These are phyloP conservation scores for Canis aureus DNA, from an alignment of 2,113 vertebrate genomes.

Conservation along the genomic window DNA sequence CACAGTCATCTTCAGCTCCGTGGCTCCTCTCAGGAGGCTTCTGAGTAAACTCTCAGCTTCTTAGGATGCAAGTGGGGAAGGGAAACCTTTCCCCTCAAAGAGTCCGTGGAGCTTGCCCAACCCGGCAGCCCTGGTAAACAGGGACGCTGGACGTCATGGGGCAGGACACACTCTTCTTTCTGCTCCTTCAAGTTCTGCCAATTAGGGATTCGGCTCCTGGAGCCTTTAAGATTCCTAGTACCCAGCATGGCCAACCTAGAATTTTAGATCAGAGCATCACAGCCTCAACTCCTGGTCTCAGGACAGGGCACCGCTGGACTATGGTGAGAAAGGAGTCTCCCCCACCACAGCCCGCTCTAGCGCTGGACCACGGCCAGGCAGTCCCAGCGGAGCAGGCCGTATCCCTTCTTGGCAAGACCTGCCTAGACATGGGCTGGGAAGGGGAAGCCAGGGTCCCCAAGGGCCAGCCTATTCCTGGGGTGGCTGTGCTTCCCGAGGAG, in stretches of 20 bases:
- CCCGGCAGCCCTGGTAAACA: background rate
- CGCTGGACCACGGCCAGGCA: background rate
- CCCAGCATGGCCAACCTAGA: background rate
- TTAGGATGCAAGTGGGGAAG: background rate
- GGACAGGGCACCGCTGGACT: background rate
- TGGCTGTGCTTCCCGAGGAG: background rate
- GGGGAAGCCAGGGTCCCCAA: constrained; percentile 22
- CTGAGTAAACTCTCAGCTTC: background rate
- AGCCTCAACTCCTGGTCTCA: background rate
- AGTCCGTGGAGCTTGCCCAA: background rate
- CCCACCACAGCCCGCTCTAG: background rate
- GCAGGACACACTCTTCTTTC: background rate
- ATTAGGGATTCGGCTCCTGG: background rate
- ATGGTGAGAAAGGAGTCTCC: background rate
- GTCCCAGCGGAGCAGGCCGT: background rate
- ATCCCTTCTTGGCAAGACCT: background rate
- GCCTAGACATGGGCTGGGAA: constrained; percentile 28
- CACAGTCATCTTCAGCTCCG: background rate
- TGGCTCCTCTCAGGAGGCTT: background rate
- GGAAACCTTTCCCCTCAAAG: background rate
- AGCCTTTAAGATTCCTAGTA: background rate
- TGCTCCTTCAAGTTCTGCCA: background rate
- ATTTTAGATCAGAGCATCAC: background rate
- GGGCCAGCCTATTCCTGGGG: background rate
- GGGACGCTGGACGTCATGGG: background rate